Conservation (phyloP, 2,888 invertebrate genomes). For the Panopea generosa region DNA sequence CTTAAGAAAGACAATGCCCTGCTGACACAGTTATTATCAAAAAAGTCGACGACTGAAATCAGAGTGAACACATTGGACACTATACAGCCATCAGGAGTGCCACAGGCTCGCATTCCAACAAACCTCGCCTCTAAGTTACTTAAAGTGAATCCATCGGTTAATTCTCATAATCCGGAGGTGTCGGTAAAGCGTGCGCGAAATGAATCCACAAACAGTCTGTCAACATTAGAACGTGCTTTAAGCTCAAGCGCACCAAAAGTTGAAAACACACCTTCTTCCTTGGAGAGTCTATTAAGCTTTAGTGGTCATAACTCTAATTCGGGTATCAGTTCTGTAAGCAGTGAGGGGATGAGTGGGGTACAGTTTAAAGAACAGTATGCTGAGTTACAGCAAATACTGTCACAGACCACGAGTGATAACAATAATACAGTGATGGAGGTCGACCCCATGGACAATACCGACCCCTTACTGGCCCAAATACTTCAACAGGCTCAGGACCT, state of each 20-base stretch:
- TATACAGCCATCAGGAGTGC: conserved; percentile 83
- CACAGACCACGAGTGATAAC: conserved; percentile 33
- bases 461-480: conserved; percentile 91
- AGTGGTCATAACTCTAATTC: conserved; percentile 52
- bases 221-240: conserved; percentile 50
- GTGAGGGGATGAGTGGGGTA: conserved; percentile 22
- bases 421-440: conserved; percentile 60
- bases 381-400: conserved; percentile 66
- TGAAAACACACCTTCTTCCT: conserved; percentile 14
- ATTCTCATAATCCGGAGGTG: conserved; percentile 4
- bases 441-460: conserved; percentile 69
- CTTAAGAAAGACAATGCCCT: conserved; percentile 78
- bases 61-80: conserved; percentile 77
- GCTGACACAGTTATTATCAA: conserved; percentile 80
- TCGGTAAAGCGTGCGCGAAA: conserved; percentile 22
- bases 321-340: conserved; percentile 52
- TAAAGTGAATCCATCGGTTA: conserved; percentile 63
- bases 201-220: conserved; percentile 31
- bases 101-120: conserved; percentile 87
- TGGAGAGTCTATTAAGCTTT: conserved; percentile 25
- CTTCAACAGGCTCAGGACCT: conserved; percentile 94
- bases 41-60: conserved; percentile 73
- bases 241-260: conserved; percentile 21
- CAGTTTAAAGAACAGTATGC: conserved; percentile 64
- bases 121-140: conserved; percentile 70